These are phyloP conservation scores for Macquaria australasica DNA, from an alignment of 2,113 vertebrate genomes.

Conservation along the genomic window DNA sequence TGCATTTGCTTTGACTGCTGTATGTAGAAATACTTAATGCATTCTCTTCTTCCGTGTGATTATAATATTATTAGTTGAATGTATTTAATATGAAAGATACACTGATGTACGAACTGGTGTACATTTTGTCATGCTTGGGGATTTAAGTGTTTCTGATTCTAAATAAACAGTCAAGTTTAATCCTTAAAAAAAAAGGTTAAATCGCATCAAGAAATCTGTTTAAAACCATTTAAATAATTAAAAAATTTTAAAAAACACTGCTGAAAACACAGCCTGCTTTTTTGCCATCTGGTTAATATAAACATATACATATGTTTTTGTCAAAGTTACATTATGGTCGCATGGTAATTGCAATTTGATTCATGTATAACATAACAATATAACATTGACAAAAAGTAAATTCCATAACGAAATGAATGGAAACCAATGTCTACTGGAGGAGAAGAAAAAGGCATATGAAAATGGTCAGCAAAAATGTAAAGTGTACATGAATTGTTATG, in stretches of 20 bases:
- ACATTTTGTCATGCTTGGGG: background rate
- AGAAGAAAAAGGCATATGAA: background rate
- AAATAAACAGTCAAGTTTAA: background rate
- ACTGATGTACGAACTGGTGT: background rate
- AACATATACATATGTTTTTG: background rate
- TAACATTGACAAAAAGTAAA: background rate
- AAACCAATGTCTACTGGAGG: too few relatives aligned
- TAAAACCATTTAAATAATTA: background rate
- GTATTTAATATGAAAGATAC: background rate
- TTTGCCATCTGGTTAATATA: background rate
- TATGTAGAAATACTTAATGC: background rate
- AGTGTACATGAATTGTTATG: too few relatives aligned
- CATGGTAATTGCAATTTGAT: background rate
- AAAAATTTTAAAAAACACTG: background rate
- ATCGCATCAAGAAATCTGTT: too few relatives aligned
- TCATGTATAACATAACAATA: too few relatives aligned
- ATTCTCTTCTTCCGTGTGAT: background rate
- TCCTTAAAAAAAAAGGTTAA: background rate
- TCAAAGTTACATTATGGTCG: background rate
- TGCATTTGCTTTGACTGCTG: background rate
- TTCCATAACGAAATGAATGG: background rate
- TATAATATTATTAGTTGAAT: background rate
- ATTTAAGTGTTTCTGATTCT: background rate
- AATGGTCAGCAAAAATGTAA: too few relatives aligned
- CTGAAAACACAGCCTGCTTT: background rate